Conservation (phyloP, 2,113 vertebrate genomes). For the Burhinus bistriatus region DNA sequence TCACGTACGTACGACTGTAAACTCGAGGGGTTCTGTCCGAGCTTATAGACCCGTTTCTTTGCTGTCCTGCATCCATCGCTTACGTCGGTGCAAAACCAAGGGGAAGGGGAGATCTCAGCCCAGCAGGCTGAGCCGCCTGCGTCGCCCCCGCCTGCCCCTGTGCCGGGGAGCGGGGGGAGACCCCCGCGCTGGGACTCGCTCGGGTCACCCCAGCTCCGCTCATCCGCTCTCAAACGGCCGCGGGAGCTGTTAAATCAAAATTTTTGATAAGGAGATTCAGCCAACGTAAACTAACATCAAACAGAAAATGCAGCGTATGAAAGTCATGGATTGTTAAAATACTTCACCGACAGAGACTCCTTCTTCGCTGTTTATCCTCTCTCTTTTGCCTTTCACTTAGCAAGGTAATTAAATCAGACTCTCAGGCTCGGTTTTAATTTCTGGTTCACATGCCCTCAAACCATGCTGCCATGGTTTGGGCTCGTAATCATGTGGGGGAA, state of each 20-base stretch:
- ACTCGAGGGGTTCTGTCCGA: not conserved
- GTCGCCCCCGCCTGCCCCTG: not conserved
- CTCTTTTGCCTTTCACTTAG: constrained; percentile 24
- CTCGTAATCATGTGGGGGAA: not conserved
- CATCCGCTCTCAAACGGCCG: too few species aligned
- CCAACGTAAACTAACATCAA: not conserved
- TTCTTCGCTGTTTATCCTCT: not conserved
- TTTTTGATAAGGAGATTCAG: not conserved
- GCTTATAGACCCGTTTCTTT: not conserved
- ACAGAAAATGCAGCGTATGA: accelerated
- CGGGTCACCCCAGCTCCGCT: accelerated
- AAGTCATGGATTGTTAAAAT: not conserved
- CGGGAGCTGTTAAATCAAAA: not conserved
- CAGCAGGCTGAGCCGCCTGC: accelerated
- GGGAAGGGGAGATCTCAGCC: not conserved
- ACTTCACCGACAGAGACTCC: not conserved
- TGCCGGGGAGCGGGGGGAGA: not conserved
- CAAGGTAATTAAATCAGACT: constrained; percentile 51
- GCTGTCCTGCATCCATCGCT: not conserved
- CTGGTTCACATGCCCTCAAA: constrained; percentile 47
- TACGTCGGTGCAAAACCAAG: accelerated
- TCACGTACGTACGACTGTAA: accelerated
- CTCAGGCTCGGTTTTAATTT: constrained; percentile 41
- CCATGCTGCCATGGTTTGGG: not conserved
- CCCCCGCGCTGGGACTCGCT: accelerated